Base-by-base conservation (phyloP, 1,140 invertebrate genomes). In the Drosophila prosaltans region DNA sequence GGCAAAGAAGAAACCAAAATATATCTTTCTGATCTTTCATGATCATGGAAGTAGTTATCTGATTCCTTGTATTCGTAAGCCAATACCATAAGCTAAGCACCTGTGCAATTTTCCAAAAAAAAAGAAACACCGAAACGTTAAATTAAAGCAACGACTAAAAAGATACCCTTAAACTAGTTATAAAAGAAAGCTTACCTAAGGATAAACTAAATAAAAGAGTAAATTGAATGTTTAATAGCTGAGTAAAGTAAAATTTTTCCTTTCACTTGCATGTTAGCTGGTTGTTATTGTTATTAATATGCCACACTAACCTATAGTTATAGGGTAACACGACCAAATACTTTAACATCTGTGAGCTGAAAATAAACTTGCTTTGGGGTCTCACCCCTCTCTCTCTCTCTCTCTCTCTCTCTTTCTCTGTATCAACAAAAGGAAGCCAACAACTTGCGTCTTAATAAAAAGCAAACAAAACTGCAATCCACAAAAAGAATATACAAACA, bases 381-480 rank as follows among this genome's bases (percentile, higher is more conserved):
- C 69, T 57, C 66, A 40, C 58, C 48, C 54, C 40, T 24, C 55
- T 16, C 16, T 58, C 11, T 10, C 16, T 2, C 57, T 58, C 11
- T 10, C 16, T 2, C 57, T 51, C 2, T 45, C 24, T 11, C 43
- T 57, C 51, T 51, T 32, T 63, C 58, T 67, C 59, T 83, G 64
- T 55, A 55, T 80, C 74, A 80, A 84, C 77, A 84, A 43, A 60
- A 45, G 41, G 26, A 74, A 4, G 54, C 30, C 40, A 65, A 30
- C 41, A 58, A 76, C 75, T 61, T 72, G 75, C 68, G 61, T 40
- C 62, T 78, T 78, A 77, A 78, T 63, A 78, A 78, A 78, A 77
- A 71, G 66, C 81, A 80, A 84, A 84, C 73, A 77, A 43, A 63
- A 66, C 60, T 80, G 73, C 80, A 83, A 61, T 51, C 45, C 45